Conservation (phyloP, 1,140 invertebrate species). For the Drosophila ananassae region DNA sequence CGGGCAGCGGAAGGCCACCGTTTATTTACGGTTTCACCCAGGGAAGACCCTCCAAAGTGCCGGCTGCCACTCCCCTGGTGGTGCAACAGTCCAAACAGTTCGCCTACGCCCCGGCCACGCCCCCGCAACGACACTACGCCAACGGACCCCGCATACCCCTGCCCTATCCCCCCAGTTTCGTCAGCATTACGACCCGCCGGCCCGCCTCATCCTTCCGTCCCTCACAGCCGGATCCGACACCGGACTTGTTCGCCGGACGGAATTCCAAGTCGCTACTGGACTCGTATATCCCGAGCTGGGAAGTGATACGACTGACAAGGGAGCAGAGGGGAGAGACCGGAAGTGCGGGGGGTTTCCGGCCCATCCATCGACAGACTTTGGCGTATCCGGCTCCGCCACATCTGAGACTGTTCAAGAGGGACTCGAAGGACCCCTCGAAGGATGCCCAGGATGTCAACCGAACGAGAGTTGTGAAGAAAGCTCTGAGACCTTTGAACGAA, state of each 20-base stretch:
- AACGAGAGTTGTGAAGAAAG: constrained; percentile 51
- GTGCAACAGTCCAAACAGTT: constrained; percentile 71
- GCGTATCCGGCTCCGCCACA: constrained; percentile 57
- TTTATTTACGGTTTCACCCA: constrained; percentile 36
- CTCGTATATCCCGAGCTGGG: constrained; percentile 81
- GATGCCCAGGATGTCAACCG: background rate
- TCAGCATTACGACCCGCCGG: constrained; percentile 68
- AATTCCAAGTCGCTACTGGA: constrained; percentile 71
- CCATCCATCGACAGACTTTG: constrained; percentile 53
- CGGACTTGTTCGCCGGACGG: constrained; percentile 69
- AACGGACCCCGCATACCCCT: constrained; percentile 51
- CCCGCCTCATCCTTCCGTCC: constrained; percentile 54
- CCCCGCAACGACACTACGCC: constrained; percentile 55
- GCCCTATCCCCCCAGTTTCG: constrained; percentile 77
- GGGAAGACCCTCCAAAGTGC: constrained; percentile 7
- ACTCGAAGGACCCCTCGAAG: constrained; percentile 13
- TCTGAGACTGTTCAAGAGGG: constrained; percentile 57
- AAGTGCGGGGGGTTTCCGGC: constrained; percentile 1
- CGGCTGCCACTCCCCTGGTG: background rate
- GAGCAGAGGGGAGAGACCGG: constrained; percentile 36
- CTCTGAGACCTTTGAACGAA: constrained; percentile 3
- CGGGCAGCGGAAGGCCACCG: constrained; percentile 6
- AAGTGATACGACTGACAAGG: constrained; percentile 59
- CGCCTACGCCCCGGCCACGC: constrained; percentile 48
- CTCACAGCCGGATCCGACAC: constrained; percentile 59